These are phyloP conservation scores for Parazoanthus atlanticus DNA, from an alignment of 92 coral and sea anemone genomes.

Conservation along the genomic window DNA sequence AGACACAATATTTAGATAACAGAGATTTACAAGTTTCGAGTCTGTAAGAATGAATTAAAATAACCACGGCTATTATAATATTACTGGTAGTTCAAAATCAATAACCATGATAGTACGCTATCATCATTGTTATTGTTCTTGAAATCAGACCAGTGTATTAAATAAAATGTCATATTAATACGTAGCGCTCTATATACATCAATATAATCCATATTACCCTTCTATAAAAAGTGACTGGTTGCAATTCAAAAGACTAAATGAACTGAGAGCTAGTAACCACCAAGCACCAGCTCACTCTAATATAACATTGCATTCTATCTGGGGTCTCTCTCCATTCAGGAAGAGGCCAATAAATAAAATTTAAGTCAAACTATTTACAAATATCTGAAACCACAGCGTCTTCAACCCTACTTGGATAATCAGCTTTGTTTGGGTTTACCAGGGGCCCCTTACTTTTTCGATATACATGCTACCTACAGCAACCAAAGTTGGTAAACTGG, in stretches of 20 bases:
- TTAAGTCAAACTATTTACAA: neutral
- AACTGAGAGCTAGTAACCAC: neutral
- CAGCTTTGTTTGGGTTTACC: neutral
- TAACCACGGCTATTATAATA: too few species aligned
- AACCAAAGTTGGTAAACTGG: too few species aligned
- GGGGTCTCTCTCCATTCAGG: neutral
- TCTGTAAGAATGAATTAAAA: too few species aligned
- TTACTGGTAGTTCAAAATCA: too few species aligned
- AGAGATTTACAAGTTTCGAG: too few species aligned
- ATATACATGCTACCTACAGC: neutral
- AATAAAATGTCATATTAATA: too few species aligned
- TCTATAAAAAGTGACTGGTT: neutral
- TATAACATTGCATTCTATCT: too few species aligned
- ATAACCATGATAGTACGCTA: neutral
- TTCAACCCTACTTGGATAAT: neutral
- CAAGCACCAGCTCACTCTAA: neutral
- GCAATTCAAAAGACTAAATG: neutral
- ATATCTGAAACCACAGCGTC: neutral
- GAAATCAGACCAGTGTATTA: neutral
- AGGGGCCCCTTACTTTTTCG: neutral
- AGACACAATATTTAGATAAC: too few species aligned
- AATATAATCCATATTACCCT: neutral
- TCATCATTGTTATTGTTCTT: too few species aligned
- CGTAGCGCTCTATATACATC: neutral
- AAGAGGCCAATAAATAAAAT: neutral